Evolutionary conservation across 2,888 invertebrate genomes (phyloP), one percentile per base, ranked within the genome.

Genomic region (Pseudanteris insignis): DNA sequence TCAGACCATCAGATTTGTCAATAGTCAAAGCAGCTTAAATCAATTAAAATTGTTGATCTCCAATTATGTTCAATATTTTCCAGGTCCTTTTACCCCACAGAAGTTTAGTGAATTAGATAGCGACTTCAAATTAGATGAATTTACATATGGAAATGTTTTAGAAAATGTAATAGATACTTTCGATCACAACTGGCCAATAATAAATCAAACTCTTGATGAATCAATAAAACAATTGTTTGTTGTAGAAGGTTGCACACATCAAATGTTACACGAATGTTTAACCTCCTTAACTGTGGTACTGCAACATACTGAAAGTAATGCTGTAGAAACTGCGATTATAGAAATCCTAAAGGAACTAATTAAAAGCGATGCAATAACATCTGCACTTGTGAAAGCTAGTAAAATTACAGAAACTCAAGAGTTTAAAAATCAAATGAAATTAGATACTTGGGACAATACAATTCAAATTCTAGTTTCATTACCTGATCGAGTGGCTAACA

Each of bases 401-500:
- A 63, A 72, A 1, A 2, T 3, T 9, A 1, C 7, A 11, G n/a
- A 7, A 4, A 6, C 36, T 3, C n/a, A 8, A 26, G 9, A 14
- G 50, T 63, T 37, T 53, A 0, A 58, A 68, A 51, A 71, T 63
- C 62, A 44, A 68, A 70, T 72, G 36, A 67, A 63, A 2, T 63
- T 76, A 8, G 69, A 75, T 26, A 69, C 65, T 14, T 86, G 86
- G 83, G 82, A 83, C 55, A 81, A 81, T 24, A 85, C 84, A 12
- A 81, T 89, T 0, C 89, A 89, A 70, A 68, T 85, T 34, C 68
- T 91, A 41, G 80, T 86, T 4, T 88, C 89, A 1, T 68, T 92
- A 40, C 91, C 92, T 0, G 86, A 83, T 68, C 81, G 88, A 64
- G 81, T 92, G 29, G 89, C 90, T 5, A 93, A 93, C 72, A 83